phyloP scores from a whole-genome alignment of 2,797 vertebrate species.

The Australoheros facetus region DNA sequence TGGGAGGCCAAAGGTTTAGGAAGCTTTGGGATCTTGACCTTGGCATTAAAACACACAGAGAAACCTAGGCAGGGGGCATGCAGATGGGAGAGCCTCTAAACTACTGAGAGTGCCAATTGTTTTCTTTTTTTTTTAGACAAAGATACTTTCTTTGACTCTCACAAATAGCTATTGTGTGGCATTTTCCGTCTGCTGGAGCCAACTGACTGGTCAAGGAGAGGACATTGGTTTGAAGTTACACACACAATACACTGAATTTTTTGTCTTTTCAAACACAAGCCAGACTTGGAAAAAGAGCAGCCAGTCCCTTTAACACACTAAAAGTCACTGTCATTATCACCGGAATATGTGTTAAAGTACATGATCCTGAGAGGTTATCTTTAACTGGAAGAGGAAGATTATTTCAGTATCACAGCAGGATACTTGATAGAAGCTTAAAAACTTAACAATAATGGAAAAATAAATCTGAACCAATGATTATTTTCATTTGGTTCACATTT shows the following conservation, averaged over 20 bases:
- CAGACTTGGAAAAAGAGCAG: conserved; percentile 5
- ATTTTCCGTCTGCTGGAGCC: conserved; percentile 46
- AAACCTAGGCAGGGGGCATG: neutral
- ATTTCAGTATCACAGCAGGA: neutral
- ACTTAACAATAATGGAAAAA: neutral
- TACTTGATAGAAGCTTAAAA: neutral
- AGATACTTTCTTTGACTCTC: conserved; percentile 62
- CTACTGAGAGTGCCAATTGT: conserved; percentile 62
- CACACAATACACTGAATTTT: neutral
- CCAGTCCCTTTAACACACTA: conserved; percentile 10
- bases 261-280: conserved; percentile 18
- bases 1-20: neutral
- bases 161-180: conserved; percentile 66
- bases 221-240: conserved; percentile 29
- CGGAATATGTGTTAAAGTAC: conserved; percentile 52
- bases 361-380: conserved; percentile 12
- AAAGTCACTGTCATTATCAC: conserved; percentile 21
- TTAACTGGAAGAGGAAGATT: conserved; percentile 4
- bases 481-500: neutral
- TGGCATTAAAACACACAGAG: neutral
- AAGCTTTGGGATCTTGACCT: conserved; percentile 26
- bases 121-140: conserved; percentile 47
- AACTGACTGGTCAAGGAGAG: conserved; percentile 33
- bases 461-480: neutral
- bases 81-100: conserved; percentile 35